phyloP scores from a whole-genome alignment of 2,888 invertebrate species.

The Unio delphinus region DNA sequence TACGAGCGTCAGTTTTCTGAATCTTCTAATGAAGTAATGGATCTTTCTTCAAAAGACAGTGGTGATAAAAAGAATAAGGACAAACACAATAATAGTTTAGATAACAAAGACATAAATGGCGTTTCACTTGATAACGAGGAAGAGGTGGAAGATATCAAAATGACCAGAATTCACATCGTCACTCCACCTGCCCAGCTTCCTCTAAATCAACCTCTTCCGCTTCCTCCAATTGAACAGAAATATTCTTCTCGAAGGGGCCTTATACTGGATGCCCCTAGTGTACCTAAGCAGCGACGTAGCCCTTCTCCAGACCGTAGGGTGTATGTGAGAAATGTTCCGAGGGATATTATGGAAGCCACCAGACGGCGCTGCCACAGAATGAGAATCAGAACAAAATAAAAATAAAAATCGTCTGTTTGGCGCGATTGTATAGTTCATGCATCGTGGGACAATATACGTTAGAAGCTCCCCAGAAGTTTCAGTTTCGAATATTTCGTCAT shows the following conservation, averaged over 20 bases:
- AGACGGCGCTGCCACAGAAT: conserved; percentile 57
- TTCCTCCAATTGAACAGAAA: conserved; percentile 57
- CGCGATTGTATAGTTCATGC: too few relatives aligned
- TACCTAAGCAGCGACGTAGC: conserved; percentile 55
- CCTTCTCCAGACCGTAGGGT: conserved; percentile 59
- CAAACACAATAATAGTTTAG: conserved; percentile 33
- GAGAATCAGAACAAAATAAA: conserved; percentile 60
- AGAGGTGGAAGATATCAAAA: conserved; percentile 26
- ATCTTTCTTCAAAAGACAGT: conserved; percentile 50
- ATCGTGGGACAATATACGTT: too few relatives aligned
- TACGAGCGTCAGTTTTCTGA: conserved; percentile 28
- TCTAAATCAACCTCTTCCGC: conserved; percentile 46
- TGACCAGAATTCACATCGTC: conserved; percentile 62
- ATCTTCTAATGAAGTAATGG: conserved; percentile 56
- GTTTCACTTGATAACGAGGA: conserved; percentile 18
- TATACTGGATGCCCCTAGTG: conserved; percentile 66
- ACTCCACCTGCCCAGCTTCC: conserved; percentile 48
- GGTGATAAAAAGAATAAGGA: conserved; percentile 20
- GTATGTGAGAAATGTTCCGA: conserved; percentile 56
- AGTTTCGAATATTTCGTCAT: too few relatives aligned
- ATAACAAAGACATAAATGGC: conserved; percentile 14
- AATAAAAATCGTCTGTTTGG: too few relatives aligned
- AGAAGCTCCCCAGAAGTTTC: too few relatives aligned
- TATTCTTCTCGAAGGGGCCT: conserved; percentile 64
- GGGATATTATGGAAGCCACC: conserved; percentile 61